phyloP scores from a whole-genome alignment of 2,888 invertebrate genomes.

The Parascotia fuliginaria region DNA sequence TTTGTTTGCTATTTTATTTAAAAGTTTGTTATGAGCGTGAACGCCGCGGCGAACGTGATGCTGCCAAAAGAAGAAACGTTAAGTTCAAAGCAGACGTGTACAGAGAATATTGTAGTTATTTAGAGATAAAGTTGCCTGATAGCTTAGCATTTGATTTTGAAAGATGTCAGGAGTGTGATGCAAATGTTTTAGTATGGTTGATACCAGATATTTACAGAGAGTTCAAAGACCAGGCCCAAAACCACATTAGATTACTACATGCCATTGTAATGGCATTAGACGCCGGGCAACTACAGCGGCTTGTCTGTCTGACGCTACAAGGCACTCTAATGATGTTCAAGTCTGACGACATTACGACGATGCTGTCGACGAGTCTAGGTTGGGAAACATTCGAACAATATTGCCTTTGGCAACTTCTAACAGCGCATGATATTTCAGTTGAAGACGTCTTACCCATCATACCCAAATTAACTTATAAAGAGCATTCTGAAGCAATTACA shows the following conservation, averaged over 20 bases:
- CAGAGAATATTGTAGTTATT: constrained; percentile 93
- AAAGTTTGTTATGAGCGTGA: constrained; percentile 89
- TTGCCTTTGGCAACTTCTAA: constrained; percentile 98
- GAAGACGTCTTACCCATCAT: constrained; percentile 93
- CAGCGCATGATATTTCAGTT: constrained; percentile 97
- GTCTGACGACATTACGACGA: constrained; percentile 90
- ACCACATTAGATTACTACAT: constrained; percentile 94
- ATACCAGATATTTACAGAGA: constrained; percentile 96
- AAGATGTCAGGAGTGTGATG: constrained; percentile 95
- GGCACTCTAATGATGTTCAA: constrained; percentile 94
- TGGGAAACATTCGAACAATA: constrained; percentile 99
- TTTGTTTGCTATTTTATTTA: constrained; percentile 94
- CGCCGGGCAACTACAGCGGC: constrained; percentile 94
- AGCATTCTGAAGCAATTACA: constrained; percentile 96
- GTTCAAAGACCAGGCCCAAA: constrained; percentile 94
- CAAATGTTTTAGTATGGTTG: constrained; percentile 95
- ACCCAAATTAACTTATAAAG: constrained; percentile 91
- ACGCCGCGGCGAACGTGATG: constrained; percentile 76
- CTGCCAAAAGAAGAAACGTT: constrained; percentile 83
- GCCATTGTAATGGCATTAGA: constrained; percentile 96
- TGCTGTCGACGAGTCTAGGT: constrained; percentile 93
- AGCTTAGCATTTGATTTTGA: constrained; percentile 93
- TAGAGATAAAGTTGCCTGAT: constrained; percentile 90
- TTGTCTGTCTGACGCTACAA: constrained; percentile 96
- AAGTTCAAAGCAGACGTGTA: constrained; percentile 94